A percentile compares a stretch with the other conserved stretches of the same genome.
Evolutionary conservation across 2,888 invertebrate genomes (phyloP).

Genomic region (Synanthedon tipuliformis): DNA sequence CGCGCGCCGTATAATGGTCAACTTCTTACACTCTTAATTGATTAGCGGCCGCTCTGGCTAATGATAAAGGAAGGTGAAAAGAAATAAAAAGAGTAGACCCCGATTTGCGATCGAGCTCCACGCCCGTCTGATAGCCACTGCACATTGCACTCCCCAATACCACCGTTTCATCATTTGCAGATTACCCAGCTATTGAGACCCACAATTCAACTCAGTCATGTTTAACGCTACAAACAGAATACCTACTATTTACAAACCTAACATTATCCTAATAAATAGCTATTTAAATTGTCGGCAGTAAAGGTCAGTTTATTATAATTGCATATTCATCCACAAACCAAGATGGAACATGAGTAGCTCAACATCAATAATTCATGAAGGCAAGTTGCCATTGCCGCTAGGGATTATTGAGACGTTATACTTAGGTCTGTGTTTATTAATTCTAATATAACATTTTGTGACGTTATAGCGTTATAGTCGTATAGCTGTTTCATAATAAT

Average conservation of each 20-base stretch:
- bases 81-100: conserved; percentile 60
- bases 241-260: conserved; percentile 40
- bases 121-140: conserved; percentile 45
- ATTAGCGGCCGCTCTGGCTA: conserved; percentile 69
- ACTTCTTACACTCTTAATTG: conserved; percentile 71
- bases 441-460: conserved; percentile 7
- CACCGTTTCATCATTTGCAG: not conserved
- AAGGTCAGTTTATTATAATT: conserved; percentile 55
- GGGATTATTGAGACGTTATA: conserved; percentile 46
- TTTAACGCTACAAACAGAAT: conserved; percentile 31
- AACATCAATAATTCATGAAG: conserved; percentile 59
- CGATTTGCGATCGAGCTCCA: conserved; percentile 54
- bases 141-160: conserved; percentile 15
- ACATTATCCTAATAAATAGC: conserved; percentile 44
- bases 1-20: conserved; percentile 65
- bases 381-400: conserved; percentile 27
- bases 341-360: conserved; percentile 40
- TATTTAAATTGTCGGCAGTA: conserved; percentile 41
- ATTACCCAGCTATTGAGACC: not conserved
- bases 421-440: conserved; percentile 1
- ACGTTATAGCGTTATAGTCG: not conserved
- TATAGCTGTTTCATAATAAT: not conserved
- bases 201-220: conserved; percentile 31
- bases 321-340: conserved; percentile 47
- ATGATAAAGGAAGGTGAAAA: conserved; percentile 71